These are phyloP conservation scores for Mnemiopsis leidyi DNA, from an alignment of 37 sponge, comb jelly and placozoan genomes.

Conservation along the genomic window DNA sequence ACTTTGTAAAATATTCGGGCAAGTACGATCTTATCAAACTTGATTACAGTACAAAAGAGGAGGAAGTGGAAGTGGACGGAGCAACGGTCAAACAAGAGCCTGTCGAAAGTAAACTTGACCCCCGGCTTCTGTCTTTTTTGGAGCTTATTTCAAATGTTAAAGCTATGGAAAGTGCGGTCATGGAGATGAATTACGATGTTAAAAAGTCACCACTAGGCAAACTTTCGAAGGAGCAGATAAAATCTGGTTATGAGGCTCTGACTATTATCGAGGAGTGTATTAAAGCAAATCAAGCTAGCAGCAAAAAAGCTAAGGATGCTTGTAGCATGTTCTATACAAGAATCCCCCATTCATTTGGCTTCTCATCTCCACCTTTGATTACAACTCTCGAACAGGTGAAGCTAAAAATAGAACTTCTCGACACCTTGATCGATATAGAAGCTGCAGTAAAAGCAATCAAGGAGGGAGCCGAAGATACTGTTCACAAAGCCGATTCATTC, in stretches of 20 bases:
- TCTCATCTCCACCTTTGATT: slow-evolving; percentile 66
- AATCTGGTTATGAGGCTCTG: slow-evolving; percentile 81
- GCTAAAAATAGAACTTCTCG: slow-evolving; percentile 79
- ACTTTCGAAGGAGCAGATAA: slow-evolving; percentile 85
- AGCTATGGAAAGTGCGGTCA: slow-evolving; percentile 83
- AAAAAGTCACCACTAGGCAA: slow-evolving; percentile 96
- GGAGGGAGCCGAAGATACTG: slow-evolving; percentile 40
- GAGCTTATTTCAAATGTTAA: slow-evolving; percentile 87
- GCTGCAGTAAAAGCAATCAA: slow-evolving; percentile 64
- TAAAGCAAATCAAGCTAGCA: slow-evolving; percentile 10
- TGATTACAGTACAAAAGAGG: slow-evolving; percentile 17
- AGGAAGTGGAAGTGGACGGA: slow-evolving; percentile 55
- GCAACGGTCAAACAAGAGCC: background rate
- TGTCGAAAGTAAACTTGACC: slow-evolving; percentile 69
- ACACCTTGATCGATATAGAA: slow-evolving; percentile 66
- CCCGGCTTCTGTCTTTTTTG: slow-evolving; percentile 73
- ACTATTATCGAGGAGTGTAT: slow-evolving; percentile 90
- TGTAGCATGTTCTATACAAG: slow-evolving; percentile 92
- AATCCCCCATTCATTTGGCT: slow-evolving; percentile 84
- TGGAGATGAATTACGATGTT: slow-evolving; percentile 92
- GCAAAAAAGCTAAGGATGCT: slow-evolving; percentile 70
- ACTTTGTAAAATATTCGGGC: slow-evolving; percentile 29
- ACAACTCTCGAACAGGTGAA: slow-evolving; percentile 75
- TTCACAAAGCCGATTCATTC: slow-evolving; percentile 29
- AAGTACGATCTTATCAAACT: slow-evolving; percentile 64